phyloP scores from a whole-genome alignment of 2,888 invertebrate genomes.

The Microctonus aethiopoides region DNA sequence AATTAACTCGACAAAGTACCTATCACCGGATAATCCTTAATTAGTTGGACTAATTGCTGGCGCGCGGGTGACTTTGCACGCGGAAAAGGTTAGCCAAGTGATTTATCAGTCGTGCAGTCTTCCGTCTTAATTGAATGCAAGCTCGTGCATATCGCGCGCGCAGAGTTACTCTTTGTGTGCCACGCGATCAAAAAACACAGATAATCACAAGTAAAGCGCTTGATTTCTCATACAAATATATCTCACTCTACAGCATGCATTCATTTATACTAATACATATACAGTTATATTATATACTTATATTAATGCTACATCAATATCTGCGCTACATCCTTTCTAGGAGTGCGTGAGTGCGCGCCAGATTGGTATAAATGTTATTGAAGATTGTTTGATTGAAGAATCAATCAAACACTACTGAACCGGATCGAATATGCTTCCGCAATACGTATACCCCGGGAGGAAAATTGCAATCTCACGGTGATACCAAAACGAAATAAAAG shows the following conservation, averaged over 20 bases:
- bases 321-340: neutral
- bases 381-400: constrained; percentile 23
- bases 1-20: constrained; percentile 59
- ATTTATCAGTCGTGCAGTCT: constrained; percentile 55
- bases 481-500: neutral
- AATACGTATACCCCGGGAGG: constrained; percentile 15
- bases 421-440: constrained; percentile 23
- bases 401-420: constrained; percentile 24
- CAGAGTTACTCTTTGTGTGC: constrained; percentile 29
- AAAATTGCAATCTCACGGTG: neutral
- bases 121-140: constrained; percentile 59
- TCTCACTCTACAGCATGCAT: neutral
- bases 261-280: neutral
- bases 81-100: constrained; percentile 58
- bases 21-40: constrained; percentile 59
- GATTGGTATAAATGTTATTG: constrained; percentile 15
- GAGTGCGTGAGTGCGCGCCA: neutral
- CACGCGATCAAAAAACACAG: constrained; percentile 21
- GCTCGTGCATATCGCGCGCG: constrained; percentile 39
- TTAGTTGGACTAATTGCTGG: constrained; percentile 52
- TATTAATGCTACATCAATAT: neutral
- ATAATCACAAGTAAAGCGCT: constrained; percentile 18
- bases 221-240: constrained; percentile 20
- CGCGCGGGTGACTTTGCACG: constrained; percentile 48
- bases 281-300: neutral